Percentiles rank a stretch among this genome's conserved stretches.
phyloP scores from a whole-genome alignment of 37 sponge, comb jelly and placozoan species.

The Amphimedon queenslandica region DNA sequence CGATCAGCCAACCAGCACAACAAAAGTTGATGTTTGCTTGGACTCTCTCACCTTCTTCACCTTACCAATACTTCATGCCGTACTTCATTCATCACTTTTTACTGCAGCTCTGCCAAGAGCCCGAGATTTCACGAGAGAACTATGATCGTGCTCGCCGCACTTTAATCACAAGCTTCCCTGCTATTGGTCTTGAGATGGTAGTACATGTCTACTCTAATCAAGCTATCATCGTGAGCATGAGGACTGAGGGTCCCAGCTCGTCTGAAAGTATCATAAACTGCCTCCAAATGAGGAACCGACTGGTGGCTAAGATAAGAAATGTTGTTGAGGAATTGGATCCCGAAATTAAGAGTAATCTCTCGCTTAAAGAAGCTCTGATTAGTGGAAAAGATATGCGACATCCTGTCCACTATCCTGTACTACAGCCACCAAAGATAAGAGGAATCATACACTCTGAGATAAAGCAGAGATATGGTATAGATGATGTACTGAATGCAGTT shows the following conservation, averaged over 20 bases:
- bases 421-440: no score
- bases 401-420: no score
- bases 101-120: neutral
- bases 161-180: neutral
- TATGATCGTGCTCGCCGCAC: conserved; percentile 5
- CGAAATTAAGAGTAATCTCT: no score
- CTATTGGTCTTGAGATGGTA: conserved; percentile 4
- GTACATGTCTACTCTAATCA: conserved; percentile 4
- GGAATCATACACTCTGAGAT: no score
- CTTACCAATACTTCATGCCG: conserved; percentile 10
- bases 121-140: neutral
- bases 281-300: conserved; percentile 5
- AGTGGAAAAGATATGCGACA: no score
- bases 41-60: conserved; percentile 3
- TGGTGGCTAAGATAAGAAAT: conserved; percentile 5
- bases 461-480: no score
- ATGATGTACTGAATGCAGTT: no score
- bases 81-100: conserved; percentile 5
- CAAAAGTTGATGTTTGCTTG: conserved; percentile 17
- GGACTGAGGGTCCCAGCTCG: no score
- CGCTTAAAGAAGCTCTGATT: no score
- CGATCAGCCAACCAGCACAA: neutral
- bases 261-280: neutral
- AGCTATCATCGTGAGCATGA: conserved; percentile 21
- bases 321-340: neutral